These are phyloP conservation scores for Scelioninae gen. 1 DNA, from an alignment of 2,888 invertebrate species.

Conservation along the genomic window DNA sequence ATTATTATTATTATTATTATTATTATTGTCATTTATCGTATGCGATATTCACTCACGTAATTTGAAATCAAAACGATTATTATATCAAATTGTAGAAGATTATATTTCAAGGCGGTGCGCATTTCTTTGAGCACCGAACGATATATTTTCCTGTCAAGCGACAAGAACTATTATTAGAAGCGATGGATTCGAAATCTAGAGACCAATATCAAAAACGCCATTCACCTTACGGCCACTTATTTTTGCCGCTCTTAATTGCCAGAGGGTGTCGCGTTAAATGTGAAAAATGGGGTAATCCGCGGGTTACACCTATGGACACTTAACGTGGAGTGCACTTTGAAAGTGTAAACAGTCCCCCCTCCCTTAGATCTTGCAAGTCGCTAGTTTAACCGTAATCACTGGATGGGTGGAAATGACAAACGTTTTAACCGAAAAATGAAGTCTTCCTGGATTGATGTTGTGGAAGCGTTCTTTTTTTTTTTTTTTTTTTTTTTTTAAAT, in stretches of 20 bases:
- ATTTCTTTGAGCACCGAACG: neutral
- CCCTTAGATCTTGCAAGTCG: conserved; percentile 26
- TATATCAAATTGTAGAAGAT: no score
- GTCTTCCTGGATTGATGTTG: conserved; percentile 56
- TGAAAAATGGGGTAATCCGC: conserved; percentile 57
- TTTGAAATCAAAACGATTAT: no score
- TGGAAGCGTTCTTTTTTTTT: conserved; percentile 46
- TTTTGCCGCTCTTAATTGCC: conserved; percentile 55
- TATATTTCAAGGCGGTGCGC: no score
- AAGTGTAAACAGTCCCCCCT: conserved; percentile 51
- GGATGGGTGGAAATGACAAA: conserved; percentile 61
- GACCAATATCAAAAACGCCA: conserved; percentile 21
- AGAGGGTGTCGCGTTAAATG: conserved; percentile 43
- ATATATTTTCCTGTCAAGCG: neutral
- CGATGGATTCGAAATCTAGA: conserved; percentile 12
- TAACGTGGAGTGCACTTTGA: conserved; percentile 53
- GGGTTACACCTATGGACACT: conserved; percentile 65
- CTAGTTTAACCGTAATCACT: conserved; percentile 51
- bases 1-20: no score
- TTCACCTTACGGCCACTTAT: conserved; percentile 44
- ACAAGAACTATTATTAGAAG: neutral
- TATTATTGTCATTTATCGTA: no score
- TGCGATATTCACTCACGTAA: no score
- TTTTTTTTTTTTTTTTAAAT: no score
- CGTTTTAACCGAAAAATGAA: conserved; percentile 63